Evolutionary conservation across 2,113 vertebrate genomes (phyloP), one percentile per base, ranked within the genome.

Genomic region (Sebastes fasciatus): DNA sequence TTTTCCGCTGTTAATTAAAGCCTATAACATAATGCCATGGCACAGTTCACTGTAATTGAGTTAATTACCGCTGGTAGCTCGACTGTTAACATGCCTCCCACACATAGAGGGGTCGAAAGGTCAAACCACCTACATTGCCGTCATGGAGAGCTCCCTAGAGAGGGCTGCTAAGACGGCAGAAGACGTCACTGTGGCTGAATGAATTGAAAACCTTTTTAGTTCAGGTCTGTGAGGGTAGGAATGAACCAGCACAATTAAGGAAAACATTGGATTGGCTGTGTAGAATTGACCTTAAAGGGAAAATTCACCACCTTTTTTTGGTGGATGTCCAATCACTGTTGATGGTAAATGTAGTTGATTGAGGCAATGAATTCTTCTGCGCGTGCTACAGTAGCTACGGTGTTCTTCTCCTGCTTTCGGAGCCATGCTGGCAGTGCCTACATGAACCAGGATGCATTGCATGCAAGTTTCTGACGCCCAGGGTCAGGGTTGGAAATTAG

Each of bases 11-110:
- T 74, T 89, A 75, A 89, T 89, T 86, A 81, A 69, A 61, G 64
- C 71, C 65, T 52, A 71, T 81, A 67, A 79, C 65, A 63, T 84
- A 76, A 90, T 78, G 43, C 23, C 19, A 21, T 9, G 10, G 74
- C 75, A 34, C 68, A 23, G 46, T 58, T 78, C 23, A 17, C n/a
- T 88, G 55, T 89, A 89, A 92, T 88, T 66, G 63, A 88, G 86
- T 85, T 90, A 65, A 93, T 89, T 93, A 88, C 66, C 13, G 21
- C 8, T 49, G 63, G 34, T 74, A 19, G 68, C 71, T 76, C 23
- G 68, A 23, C 74, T 87, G 63, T 73, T 87, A 62, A 65, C 26
- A 26, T 57, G 52, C 82, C 86, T 83, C 86, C 73, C 83, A 13
- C 66, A 43, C n/a, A 7, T 1, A 16, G 8, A 74, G 45, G 79